These are phyloP conservation scores for Oeneis ivallda DNA, from an alignment of 2,888 invertebrate species.

Conservation along the genomic window DNA sequence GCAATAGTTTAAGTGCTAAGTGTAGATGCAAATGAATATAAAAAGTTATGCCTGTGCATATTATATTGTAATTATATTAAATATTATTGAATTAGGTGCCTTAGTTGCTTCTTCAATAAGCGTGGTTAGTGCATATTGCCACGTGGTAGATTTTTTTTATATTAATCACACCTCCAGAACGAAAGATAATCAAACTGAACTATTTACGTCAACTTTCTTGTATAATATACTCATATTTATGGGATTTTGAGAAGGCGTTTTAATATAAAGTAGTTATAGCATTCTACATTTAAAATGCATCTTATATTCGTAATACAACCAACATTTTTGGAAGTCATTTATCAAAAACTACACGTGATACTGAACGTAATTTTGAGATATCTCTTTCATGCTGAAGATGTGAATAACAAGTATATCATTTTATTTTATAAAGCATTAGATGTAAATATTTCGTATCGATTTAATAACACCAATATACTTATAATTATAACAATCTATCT, in stretches of 20 bases:
- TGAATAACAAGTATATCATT: not conserved
- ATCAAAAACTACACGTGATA: too few relatives aligned
- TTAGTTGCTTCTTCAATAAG: slow-evolving; percentile 23
- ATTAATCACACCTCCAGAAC: slow-evolving; percentile 4
- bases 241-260: too few relatives aligned
- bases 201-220: too few relatives aligned
- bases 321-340: too few relatives aligned
- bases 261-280: too few relatives aligned
- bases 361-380: not conserved
- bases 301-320: too few relatives aligned
- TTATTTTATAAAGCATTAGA: not conserved
- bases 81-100: slow-evolving; percentile 28
- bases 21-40: slow-evolving; percentile 21
- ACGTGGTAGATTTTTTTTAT: slow-evolving; percentile 17
- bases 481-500: not conserved
- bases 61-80: slow-evolving; percentile 2
- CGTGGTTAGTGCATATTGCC: slow-evolving; percentile 35
- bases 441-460: not conserved
- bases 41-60: slow-evolving; percentile 6
- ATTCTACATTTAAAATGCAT: too few relatives aligned
- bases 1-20: slow-evolving; percentile 21
- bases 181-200: not conserved
- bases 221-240: too few relatives aligned
- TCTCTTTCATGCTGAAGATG: slow-evolving; percentile 1
- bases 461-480: not conserved